Conservation (phyloP, 2,113 vertebrate genomes). For the Steatornis caripensis region DNA sequence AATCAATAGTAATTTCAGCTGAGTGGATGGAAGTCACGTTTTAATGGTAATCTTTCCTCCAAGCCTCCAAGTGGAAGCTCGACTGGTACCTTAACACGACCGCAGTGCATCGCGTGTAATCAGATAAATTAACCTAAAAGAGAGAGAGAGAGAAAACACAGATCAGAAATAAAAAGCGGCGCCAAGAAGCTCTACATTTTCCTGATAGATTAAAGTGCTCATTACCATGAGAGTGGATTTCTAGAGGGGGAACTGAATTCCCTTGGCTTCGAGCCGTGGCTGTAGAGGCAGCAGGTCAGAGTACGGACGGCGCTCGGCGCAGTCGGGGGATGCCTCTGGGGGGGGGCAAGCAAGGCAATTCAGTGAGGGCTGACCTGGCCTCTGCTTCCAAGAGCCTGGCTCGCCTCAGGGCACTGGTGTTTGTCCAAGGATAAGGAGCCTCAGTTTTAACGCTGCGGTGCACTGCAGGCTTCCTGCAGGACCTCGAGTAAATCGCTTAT, state of each 20-base stretch:
- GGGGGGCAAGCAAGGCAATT: not conserved
- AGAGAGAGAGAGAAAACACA: slow-evolving; percentile 51
- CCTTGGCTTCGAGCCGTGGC: slow-evolving; percentile 27
- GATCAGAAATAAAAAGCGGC: slow-evolving; percentile 56
- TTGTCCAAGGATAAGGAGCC: not conserved
- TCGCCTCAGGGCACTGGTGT: not conserved
- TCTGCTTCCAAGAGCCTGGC: not conserved
- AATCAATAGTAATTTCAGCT: slow-evolving; percentile 88
- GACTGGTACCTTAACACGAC: slow-evolving; percentile 77
- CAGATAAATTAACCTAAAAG: slow-evolving; percentile 82
- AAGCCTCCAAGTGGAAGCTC: slow-evolving; percentile 79
- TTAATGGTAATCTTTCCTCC: slow-evolving; percentile 82
- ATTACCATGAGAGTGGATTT: slow-evolving; percentile 45
- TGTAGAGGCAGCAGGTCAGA: not conserved
- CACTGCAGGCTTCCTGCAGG: not conserved
- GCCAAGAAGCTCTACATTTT: slow-evolving; percentile 65
- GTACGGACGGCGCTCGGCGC: fast-evolving
- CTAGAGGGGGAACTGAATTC: slow-evolving; percentile 23
- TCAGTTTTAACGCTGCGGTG: not conserved
- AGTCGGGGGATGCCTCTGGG: not conserved
- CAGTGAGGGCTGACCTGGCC: not conserved
- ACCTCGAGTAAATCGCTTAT: not conserved
- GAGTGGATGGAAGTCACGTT: slow-evolving; percentile 85
- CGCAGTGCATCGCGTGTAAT: slow-evolving; percentile 69
- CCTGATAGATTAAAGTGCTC: slow-evolving; percentile 66